Evolutionary conservation across 1,140 invertebrate genomes (phyloP).

Genomic region (Drosophila virilis): DNA sequence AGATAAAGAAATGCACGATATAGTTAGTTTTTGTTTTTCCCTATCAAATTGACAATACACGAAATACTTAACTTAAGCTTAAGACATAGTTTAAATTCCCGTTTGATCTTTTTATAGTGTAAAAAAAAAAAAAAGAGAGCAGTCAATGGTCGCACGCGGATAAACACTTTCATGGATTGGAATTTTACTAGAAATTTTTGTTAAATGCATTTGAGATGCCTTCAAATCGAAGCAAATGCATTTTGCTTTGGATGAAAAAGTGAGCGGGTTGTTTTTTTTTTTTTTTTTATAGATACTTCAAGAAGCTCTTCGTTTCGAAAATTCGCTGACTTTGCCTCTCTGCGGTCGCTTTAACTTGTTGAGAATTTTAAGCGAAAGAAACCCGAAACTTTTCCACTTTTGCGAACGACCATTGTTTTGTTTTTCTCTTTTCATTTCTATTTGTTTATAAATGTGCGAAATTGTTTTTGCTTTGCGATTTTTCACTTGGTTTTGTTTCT

Average conservation of each 20-base stretch:
- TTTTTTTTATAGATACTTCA: too few species aligned
- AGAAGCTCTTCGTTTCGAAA: too few species aligned
- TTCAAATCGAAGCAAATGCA: too few species aligned
- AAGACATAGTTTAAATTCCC: constrained; percentile 59
- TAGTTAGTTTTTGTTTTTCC: constrained; percentile 29
- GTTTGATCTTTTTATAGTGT: constrained; percentile 21
- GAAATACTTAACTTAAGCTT: constrained; percentile 48
- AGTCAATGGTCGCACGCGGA: background rate
- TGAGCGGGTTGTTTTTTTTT: too few species aligned
- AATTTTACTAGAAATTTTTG: too few species aligned
- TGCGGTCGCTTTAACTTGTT: too few species aligned
- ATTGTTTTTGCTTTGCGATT: constrained; percentile 11
- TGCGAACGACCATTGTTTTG: background rate
- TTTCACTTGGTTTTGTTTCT: constrained; percentile 34
- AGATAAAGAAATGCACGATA: constrained; percentile 28
- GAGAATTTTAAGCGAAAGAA: background rate
- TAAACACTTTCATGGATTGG: too few species aligned
- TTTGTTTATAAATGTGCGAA: constrained; percentile 23
- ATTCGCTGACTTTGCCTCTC: too few species aligned
- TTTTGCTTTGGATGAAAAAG: too few species aligned
- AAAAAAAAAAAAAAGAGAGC: too few species aligned
- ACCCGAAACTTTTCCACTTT: background rate
- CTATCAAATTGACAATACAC: constrained; percentile 62
- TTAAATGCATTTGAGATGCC: too few species aligned
- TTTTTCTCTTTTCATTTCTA: background rate